Base-by-base conservation (phyloP, 2,888 invertebrate genomes). In the Meloe dianella region DNA sequence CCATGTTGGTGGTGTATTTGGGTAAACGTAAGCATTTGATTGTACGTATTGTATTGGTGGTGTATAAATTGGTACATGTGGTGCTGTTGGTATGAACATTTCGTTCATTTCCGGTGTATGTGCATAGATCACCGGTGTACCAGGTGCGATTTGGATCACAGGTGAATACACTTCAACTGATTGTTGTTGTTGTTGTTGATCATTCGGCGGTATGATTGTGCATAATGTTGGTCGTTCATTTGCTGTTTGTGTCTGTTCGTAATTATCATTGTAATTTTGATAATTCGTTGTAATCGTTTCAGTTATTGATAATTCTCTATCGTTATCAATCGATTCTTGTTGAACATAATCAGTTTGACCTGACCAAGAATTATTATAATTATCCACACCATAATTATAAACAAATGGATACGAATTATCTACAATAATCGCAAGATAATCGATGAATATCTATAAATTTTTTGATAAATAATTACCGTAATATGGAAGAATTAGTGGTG, bases 401-500 rank as follows among this genome's bases (percentile, higher is more conserved):
- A 75, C 74, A 60, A 66, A 76, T 0, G 78, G 76, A 63, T 73
- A 75, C 51, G 74, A 74, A 0, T 72, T 65, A 71, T 79, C 79
- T 79, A 61, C 3, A 73, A 74, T 54, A n/a, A 27, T 27, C 2
- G 27, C 27, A 27, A 27, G 27, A 27, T 27, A n/a, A n/a, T n/a
- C n/a, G n/a, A n/a, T n/a, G n/a, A n/a, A n/a, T n/a, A n/a, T n/a
- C n/a, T n/a, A n/a, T n/a, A n/a, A n/a, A n/a, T n/a, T n/a, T n/a
- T n/a, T n/a, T n/a, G n/a, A n/a, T n/a, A n/a, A n/a, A n/a, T n/a
- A n/a, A n/a, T n/a, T n/a, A 79, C 79, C 78, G 61, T 78, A 75
- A 64, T 77, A 78, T 7, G 77, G 75, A 8, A 79, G 67, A 14
- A 78, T 75, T 64, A 74, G 74, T n/a, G 80, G 79, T 17, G 80